phyloP scores from a whole-genome alignment of 1,140 invertebrate genomes.

The Drosophila triauraria region DNA sequence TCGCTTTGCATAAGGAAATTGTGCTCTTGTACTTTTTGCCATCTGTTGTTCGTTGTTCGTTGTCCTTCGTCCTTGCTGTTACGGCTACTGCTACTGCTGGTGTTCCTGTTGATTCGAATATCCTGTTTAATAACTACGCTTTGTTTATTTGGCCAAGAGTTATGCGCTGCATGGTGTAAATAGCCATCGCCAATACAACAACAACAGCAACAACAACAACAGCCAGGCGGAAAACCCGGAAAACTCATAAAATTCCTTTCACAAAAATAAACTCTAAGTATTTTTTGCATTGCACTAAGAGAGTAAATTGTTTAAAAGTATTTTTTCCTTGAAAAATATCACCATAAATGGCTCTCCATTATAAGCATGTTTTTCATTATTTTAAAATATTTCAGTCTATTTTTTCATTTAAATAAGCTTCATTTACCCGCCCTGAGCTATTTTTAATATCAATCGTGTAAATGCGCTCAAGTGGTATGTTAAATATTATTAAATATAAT shows the following conservation, averaged over 20 bases:
- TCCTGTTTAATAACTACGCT: constrained; percentile 77
- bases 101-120: constrained; percentile 73
- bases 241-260: constrained; percentile 33
- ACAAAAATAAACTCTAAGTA: constrained; percentile 7
- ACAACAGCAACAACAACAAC: constrained; percentile 5
- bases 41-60: constrained; percentile 64
- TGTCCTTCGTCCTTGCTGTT: constrained; percentile 24
- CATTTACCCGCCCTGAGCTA: background rate
- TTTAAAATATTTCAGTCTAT: background rate
- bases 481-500: constrained; percentile 6
- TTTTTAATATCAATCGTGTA: constrained; percentile 1
- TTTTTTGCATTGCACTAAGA: background rate
- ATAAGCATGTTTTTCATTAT: background rate
- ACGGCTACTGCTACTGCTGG: constrained; percentile 27
- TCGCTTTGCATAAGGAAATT: constrained; percentile 80
- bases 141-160: constrained; percentile 76
- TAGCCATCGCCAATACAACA: constrained; percentile 16
- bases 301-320: background rate
- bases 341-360: no score
- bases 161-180: constrained; percentile 46
- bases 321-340: background rate
- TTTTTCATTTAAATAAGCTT: background rate
- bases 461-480: background rate
- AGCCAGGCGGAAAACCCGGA: constrained; percentile 7
- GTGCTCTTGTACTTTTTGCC: constrained; percentile 69